Percentiles rank a stretch among this genome's conserved stretches.
Conservation (phyloP, 2,888 invertebrate genomes). For the Drosophila kambysellisi region DNA sequence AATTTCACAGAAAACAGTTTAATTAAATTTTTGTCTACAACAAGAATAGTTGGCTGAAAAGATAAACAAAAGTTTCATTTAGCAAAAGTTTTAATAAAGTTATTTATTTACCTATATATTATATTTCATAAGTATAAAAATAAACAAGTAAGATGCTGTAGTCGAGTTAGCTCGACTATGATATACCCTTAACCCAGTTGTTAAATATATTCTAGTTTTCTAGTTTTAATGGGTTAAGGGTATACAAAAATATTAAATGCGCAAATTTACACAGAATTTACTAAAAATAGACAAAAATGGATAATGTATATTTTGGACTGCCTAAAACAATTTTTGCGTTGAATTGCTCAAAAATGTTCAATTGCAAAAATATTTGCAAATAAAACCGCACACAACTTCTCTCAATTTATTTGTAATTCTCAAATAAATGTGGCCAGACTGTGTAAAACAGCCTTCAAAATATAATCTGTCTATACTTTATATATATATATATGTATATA, state of each 20-base stretch:
- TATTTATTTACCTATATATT: not conserved
- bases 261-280: no score
- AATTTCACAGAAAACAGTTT: not conserved
- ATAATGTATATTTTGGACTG: not conserved
- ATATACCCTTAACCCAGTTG: no score
- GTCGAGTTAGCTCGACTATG: no score
- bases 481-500: not conserved
- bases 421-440: conserved; percentile 51
- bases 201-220: no score
- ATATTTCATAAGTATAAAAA: not conserved
- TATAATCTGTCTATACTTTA: conserved; percentile 44
- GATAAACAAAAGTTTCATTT: not conserved
- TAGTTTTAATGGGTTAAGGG: no score
- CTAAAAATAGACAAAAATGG: not conserved
- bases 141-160: not conserved
- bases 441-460: conserved; percentile 37
- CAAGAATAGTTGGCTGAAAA: not conserved
- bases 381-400: not conserved
- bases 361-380: not conserved
- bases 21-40: not conserved
- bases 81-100: not conserved
- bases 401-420: conserved; percentile 26
- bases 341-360: conserved; percentile 13
- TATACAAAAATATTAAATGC: not conserved
- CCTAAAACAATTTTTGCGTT: not conserved